Evolutionary conservation across 2,113 vertebrate species (phyloP), one percentile per base, ranked within the genome.

Genomic region (Erythrocebus patas): DNA sequence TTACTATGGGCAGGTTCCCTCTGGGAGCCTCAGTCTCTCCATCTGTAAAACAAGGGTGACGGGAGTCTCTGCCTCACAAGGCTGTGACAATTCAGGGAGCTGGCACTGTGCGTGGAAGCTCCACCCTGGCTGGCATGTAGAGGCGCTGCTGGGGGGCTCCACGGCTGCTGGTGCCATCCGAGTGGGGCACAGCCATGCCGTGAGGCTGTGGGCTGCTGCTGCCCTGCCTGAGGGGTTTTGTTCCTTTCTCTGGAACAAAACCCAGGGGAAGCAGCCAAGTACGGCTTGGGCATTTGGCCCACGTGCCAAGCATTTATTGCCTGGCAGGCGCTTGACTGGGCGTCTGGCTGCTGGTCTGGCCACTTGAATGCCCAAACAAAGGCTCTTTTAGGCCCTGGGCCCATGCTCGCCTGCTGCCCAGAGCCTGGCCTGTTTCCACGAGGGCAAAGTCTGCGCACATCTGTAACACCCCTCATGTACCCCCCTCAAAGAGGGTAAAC

Each of bases 341-440:
- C 57, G 79, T 89, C 55, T 50, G n/a, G 76, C 84, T 76, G 66
- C 72, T 91, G 85, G 52, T 68, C 61, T 94, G 57, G 57, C 59
- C 52, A 72, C 96, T 95, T 80, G 45, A 75, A 50, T 78, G 89
- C 89, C 64, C 50, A 38, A 70, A 59, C 88, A 91, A 89, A 93
- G 86, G 89, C 55, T 48, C 45, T 89, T 89, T 88, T 16, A 83
- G 86, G 90, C n/a, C 82, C 82, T 70, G 89, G 79, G 82, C 52
- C 72, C 5, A 0, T n/a, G 95, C 59, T 70, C 0, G 25, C 38
- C 68, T 78, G 66, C 78, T 35, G 68, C 91, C 75, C 17, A 4
- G 2, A 80, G 75, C n/a, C 85, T 32, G 73, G 68, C 89, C 25
- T 0, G 0, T 38, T 35, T 76, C 43, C 95, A 83, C 0, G 12